phyloP scores from a whole-genome alignment of 2,888 invertebrate species.

The Sylvicola fuscatus region DNA sequence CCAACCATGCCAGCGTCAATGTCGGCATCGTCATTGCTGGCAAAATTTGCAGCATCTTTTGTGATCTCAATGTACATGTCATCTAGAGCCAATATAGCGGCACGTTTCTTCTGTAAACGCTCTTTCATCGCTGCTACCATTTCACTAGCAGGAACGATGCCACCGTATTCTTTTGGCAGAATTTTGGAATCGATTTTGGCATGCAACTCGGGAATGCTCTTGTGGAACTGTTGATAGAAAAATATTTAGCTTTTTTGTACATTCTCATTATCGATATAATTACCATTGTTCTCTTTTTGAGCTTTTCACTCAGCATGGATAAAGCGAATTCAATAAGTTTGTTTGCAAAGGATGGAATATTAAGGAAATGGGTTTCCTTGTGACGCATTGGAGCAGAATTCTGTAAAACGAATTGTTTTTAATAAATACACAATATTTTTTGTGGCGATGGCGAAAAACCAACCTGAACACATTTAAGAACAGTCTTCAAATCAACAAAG shows the following conservation, averaged over 20 bases:
- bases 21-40: conserved; percentile 41
- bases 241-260: too few relatives aligned
- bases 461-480: conserved; percentile 60
- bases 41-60: conserved; percentile 27
- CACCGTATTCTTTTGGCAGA: conserved; percentile 74
- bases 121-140: conserved; percentile 61
- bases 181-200: conserved; percentile 50
- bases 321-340: conserved; percentile 68
- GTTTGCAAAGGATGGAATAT: conserved; percentile 61
- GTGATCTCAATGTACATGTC: conserved; percentile 54
- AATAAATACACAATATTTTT: not conserved
- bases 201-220: conserved; percentile 48
- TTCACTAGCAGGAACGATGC: conserved; percentile 54
- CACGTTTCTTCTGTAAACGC: conserved; percentile 38
- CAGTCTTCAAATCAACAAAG: conserved; percentile 51
- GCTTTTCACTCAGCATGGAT: conserved; percentile 63
- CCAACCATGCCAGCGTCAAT: conserved; percentile 56
- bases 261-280: too few relatives aligned
- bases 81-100: conserved; percentile 46
- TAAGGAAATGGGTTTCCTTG: conserved; percentile 71
- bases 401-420: conserved; percentile 25
- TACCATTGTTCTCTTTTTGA: conserved; percentile 61
- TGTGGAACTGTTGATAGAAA: conserved; percentile 62
- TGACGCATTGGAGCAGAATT: conserved; percentile 81
- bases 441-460: conserved; percentile 4